Base-by-base conservation (phyloP, 1,140 invertebrate genomes). In the Frieseomelitta varia region DNA sequence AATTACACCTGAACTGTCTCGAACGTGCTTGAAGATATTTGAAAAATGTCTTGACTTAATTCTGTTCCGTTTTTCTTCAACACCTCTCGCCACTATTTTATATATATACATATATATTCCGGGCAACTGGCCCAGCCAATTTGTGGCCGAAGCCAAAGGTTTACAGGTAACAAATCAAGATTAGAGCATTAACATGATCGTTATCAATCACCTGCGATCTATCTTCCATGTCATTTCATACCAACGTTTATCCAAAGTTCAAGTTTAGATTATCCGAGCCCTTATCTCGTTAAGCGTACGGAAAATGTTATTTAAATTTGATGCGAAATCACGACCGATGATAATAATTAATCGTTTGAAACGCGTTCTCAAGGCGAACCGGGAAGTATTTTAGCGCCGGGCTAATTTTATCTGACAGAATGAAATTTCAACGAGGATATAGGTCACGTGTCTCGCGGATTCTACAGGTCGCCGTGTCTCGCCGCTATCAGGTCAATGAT, bases 371-470 rank as follows among this genome's bases (percentile, higher is more conserved):
- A 90, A 90, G 90, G 90, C 82, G 71, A 90, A 79, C 58, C 55
- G 83, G 74, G 77, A 88, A 87, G 73, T 84, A 81, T 77, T 90
- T 86, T 89, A 87, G 88, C 88, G 89, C 85, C 86, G 83, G 17
- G 78, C 86, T 90, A 91, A 88, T 91, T 90, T 77, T 76, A 82
- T 88, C 61, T 39, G 81, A 71, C 80, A 85, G 81, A 86, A 84
- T 81, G 87, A 91, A 91, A 88, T 91, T 85, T 73, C 53, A 39
- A n/a, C 58, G 53, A 53, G 85, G 82, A 91, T 91, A 87, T 88
- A 90, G 90, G 88, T 88, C 88, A 67, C 69, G 84, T 80, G 39
- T 47, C 39, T 47, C 39, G 83, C 69, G 34, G 14, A 56, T 80
- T 80, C 51, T 74, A 80, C 78, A 63, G 81, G 81, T 84, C 78